These are phyloP conservation scores for Phoenicopterus ruber DNA, from an alignment of 2,113 vertebrate species.

Conservation along the genomic window DNA sequence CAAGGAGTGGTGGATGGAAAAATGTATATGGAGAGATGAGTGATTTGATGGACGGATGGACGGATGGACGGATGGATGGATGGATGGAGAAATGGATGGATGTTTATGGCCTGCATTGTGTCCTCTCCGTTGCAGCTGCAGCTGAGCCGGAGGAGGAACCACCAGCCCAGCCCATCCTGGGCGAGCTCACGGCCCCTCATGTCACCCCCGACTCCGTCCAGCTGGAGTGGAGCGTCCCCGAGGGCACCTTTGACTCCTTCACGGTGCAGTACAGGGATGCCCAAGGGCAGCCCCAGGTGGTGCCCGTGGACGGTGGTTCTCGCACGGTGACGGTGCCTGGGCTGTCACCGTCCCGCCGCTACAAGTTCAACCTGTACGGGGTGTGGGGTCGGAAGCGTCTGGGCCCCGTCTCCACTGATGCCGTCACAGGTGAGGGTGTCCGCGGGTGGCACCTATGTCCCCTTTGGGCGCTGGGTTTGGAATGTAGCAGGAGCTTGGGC, in stretches of 20 bases:
- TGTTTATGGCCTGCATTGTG: too few species aligned
- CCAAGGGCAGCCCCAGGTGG: neutral
- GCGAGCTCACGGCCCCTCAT: neutral
- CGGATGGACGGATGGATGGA: too few species aligned
- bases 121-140: too few species aligned
- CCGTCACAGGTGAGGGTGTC: neutral
- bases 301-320: neutral
- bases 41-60: too few species aligned
- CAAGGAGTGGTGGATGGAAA: too few species aligned
- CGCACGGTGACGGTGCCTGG: neutral
- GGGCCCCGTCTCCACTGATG: neutral
- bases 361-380: constrained; percentile 63
- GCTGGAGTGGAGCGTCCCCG: constrained; percentile 21
- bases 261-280: neutral
- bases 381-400: neutral
- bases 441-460: too few species aligned
- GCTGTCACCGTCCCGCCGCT: constrained; percentile 40
- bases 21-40: too few species aligned
- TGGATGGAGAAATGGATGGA: too few species aligned
- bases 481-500: too few species aligned
- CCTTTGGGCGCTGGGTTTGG: neutral
- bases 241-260: constrained; percentile 67
- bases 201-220: neutral
- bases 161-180: too few species aligned
- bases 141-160: neutral